Evolutionary conservation across 1,140 invertebrate genomes (phyloP), one percentile per base, ranked within the genome.

Genomic region (Scaptomyza pallida): DNA sequence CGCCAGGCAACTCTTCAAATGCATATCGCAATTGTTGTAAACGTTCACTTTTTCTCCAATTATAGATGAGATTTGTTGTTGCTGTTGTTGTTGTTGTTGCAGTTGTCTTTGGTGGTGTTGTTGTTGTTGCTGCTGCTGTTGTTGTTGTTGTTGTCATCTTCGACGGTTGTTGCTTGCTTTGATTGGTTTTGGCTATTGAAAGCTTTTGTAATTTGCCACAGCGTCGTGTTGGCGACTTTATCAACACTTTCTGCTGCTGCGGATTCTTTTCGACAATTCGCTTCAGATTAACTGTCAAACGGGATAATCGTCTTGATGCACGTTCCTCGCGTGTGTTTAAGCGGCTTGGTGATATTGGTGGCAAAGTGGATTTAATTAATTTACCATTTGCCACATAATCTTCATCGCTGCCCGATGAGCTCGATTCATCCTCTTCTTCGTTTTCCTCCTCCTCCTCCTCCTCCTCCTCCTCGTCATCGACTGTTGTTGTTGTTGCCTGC

Each of bases 1-100:
- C 94, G 48, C 90, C 92, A 3, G 96, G 96, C 61, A 96, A 91
- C 13, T 92, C 93, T 91, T 97, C 95, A 80, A 97, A 97, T 0
- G 95, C 94, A 86, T 96, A 97, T 54, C 94, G 93, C 86, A 95
- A 92, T 75, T 94, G 93, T 65, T 94, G 93, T 17, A 95, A 26
- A 6, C 69, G 48, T 33, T 75, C 85, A 17, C 88, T 90, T 8
- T 89, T 88, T 21, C 56, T 78, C 33, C 67, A 80, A 47, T 90
- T 88, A 26, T 83, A 90, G 19, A 79, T 54, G 3, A 75, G 55
- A 21, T 88, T 76, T 6, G 64, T 41, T n/a, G 57, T 41, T n/a
- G 15, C 35, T 15, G 37, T 37, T 15, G 17, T 40, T 23, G 37
- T 15, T 35, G 43, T 43, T 44, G 65, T 19, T 60, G 62, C 47